A percentile compares a stretch with the other conserved stretches of the same genome.
These are phyloP conservation scores for Imbricaverruca yamaguchii DNA, from an alignment of 2,888 invertebrate species.

Conservation along the genomic window DNA sequence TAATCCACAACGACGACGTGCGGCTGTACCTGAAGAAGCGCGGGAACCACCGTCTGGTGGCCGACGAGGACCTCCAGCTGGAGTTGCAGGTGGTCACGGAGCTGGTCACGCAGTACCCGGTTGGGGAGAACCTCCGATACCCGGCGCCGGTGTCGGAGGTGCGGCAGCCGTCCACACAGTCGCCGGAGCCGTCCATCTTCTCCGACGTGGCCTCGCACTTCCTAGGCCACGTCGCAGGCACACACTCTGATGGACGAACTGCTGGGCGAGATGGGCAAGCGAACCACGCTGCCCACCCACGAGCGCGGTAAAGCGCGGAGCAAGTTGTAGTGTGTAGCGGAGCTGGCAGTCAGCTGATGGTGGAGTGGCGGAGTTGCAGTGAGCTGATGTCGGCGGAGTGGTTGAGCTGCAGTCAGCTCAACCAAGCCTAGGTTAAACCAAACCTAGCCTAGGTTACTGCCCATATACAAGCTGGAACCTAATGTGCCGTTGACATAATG, in stretches of 20 bases:
- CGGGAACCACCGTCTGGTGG: background rate
- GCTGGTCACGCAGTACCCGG: background rate
- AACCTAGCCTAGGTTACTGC: no score
- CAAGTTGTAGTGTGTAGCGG: background rate
- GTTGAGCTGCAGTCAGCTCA: no score
- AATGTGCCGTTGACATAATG: no score
- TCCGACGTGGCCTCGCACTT: background rate
- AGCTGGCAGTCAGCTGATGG: no score
- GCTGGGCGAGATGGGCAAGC: background rate
- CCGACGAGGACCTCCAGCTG: background rate
- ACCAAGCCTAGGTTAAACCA: no score
- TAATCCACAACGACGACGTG: background rate
- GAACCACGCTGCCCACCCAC: background rate
- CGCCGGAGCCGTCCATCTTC: background rate
- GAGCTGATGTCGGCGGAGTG: no score
- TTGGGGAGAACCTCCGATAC: background rate
- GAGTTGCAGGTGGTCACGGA: background rate
- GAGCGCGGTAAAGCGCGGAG: background rate
- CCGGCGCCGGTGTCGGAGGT: background rate
- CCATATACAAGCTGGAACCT: no score
- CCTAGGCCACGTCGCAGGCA: no score
- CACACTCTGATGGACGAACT: background rate
- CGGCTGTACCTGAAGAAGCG: constrained; percentile 16
- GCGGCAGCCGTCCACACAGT: no score
- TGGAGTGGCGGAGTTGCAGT: no score